Base-by-base conservation (phyloP, 1,140 invertebrate species). In the Hycleus phaleratus region DNA sequence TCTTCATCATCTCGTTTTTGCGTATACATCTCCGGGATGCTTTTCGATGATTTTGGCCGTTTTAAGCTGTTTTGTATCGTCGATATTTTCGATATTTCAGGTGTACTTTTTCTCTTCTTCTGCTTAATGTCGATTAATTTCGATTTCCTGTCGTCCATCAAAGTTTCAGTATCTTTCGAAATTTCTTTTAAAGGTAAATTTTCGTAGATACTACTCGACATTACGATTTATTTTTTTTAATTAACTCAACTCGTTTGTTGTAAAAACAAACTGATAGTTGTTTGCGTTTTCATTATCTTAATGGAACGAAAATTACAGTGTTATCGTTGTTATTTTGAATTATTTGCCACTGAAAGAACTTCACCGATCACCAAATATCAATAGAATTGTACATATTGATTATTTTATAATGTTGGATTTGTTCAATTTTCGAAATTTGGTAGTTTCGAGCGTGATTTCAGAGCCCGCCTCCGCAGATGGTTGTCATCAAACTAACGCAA, bases 171-270 rank as follows among this genome's bases (percentile, higher is more conserved):
- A 4, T 61, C 58, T 47, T 56, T 60, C 42, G 61, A 54, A 26
- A 68, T 52, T 26, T 59, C 48, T 50, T 69, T 69, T 47, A 71
- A 51, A 0, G 68, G 67, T 44, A 71, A 61, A 46, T 68, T 69
- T 45, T 70, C 68, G 55, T 67, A 69, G 10, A 69, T 60, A 24
- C 63, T 55, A 32, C 7, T 32, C 7, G 32, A 32, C 32, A 32
- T 32, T 32, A 4, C 32, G 32, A 32, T 32, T 32, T 3, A 1
- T 3, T 3, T 32, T 32, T 5, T 32, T 32, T 32, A 32, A 32
- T 32, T 4, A 32, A 32, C 7, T 32, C 32, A 4, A 32, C 32
- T 18, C 18, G 18, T 18, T 18, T 18, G 18, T 18, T 18, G 18
- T 18, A 32, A 3, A 38, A 55, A 55, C 44, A 44, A 46, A 9